Evolutionary conservation across 1,140 invertebrate species (phyloP), one percentile per base, ranked within the genome.

Genomic region (Tyrophagus putrescentiae): DNA sequence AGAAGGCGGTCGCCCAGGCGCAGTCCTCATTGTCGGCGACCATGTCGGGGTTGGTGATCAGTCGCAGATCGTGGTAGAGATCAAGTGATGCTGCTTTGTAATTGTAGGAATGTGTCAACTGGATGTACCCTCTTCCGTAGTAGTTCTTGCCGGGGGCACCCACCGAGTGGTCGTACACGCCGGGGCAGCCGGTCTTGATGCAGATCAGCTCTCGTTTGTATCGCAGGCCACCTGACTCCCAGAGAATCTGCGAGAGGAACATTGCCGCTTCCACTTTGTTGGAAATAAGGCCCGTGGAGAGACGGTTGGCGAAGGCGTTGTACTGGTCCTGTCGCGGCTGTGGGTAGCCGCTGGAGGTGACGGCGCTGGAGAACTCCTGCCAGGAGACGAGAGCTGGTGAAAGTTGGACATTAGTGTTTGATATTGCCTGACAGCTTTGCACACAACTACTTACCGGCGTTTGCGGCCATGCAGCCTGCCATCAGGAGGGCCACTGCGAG

Each of bases 1-100:
- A 64, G 45, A 62, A 64, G 18, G 63, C 60, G 5, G 62, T 62
- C 21, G 29, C 62, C 62, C 62, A 64, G 16, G 62, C 62, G 18
- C 48, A 23, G 31, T 52, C 62, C 16, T 64, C 62, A 52, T 64
- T 64, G 25, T 33, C 33, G 9, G 60, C 61, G 13, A 62, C 63
- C 34, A 63, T 48, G 41, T 64, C 54, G 21, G 63, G 62, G 36
- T 64, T 57, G 39, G 36, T 58, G n/a, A 64, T 48, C n/a, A 57
- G 23, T 23, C 56, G 33, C 6, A 18, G 9, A 28, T 57, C 56
- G 28, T 28, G 7, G 28, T 57, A 57, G 18, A 57, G 23, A 9
- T 5, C 56, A 16, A 53, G 56, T 4, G 56, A 57, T 7, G 56
- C 56, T 11, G 56, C 33, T n/a, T 50, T 48, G 28, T 57, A 57